phyloP scores from a whole-genome alignment of 2,113 vertebrate genomes.

The Upupa epops region DNA sequence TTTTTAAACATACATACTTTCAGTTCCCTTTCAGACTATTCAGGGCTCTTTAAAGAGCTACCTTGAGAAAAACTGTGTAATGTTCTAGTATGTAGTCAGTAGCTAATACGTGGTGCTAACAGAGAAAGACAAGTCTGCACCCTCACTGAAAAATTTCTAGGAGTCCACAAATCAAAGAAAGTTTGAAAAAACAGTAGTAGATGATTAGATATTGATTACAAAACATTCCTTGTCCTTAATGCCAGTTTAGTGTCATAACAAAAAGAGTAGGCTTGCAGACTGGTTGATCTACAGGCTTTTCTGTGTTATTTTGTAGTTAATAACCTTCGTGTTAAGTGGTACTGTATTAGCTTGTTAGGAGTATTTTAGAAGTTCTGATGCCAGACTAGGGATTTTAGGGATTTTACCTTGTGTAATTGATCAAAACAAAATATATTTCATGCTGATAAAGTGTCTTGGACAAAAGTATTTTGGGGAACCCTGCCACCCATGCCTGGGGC shows the following conservation, averaged over 20 bases:
- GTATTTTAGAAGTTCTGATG: too few species aligned
- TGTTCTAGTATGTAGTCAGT: background rate
- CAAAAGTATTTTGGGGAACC: too few species aligned
- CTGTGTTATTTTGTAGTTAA: too few species aligned
- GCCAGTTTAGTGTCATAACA: background rate
- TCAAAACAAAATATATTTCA: too few species aligned
- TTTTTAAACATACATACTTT: background rate
- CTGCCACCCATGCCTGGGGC: too few species aligned
- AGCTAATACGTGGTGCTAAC: rapidly evolving
- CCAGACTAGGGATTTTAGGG: too few species aligned
- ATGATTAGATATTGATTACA: background rate
- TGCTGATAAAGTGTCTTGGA: too few species aligned
- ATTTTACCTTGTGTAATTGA: too few species aligned
- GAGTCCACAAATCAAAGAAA: background rate
- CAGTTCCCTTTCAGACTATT: background rate
- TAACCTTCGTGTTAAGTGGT: too few species aligned
- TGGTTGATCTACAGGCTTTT: background rate
- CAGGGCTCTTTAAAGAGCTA: background rate
- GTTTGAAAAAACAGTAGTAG: background rate
- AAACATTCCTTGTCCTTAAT: background rate
- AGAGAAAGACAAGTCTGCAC: background rate
- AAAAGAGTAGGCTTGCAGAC: background rate
- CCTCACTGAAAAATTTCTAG: background rate
- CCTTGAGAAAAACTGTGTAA: background rate
- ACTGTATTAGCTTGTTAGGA: too few species aligned